phyloP scores from a whole-genome alignment of 1,140 invertebrate genomes.

The Halictus rubicundus region DNA sequence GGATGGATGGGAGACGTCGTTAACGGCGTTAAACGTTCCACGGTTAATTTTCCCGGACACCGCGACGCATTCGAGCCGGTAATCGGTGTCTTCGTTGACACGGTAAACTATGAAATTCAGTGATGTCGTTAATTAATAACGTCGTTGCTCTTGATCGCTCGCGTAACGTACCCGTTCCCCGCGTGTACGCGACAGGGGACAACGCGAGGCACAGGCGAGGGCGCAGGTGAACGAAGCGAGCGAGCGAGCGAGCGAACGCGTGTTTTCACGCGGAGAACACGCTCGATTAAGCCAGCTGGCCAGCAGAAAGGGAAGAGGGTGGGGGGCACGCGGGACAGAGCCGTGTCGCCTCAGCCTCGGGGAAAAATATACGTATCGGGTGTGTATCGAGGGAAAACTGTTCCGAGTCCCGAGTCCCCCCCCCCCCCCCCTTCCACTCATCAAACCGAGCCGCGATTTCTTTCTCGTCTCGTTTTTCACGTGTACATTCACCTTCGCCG shows the following conservation, averaged over 20 bases:
- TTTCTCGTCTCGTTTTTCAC: slow-evolving; percentile 10
- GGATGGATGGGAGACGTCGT: neutral
- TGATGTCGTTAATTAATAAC: slow-evolving; percentile 56
- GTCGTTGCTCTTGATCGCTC: slow-evolving; percentile 22
- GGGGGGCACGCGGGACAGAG: neutral
- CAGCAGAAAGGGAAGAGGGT: slow-evolving; percentile 15
- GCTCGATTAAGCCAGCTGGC: slow-evolving; percentile 28
- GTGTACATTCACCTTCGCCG: neutral
- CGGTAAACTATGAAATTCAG: slow-evolving; percentile 3
- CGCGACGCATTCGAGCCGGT: neutral
- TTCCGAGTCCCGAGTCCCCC: slow-evolving; percentile 36
- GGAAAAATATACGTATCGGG: slow-evolving; percentile 20
- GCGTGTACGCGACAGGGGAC: neutral
- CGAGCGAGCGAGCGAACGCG: slow-evolving; percentile 1
- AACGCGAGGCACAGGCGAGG: no score
- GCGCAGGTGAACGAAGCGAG: no score
- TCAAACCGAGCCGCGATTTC: slow-evolving; percentile 3
- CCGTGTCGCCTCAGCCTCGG: neutral
- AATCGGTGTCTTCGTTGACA: slow-evolving; percentile 1
- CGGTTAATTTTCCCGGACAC: slow-evolving; percentile 6
- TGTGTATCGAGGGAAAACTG: slow-evolving; percentile 26
- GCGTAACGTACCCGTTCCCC: slow-evolving; percentile 2
- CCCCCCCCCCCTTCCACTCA: no score
- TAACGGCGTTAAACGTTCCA: slow-evolving; percentile 4
- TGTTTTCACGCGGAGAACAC: slow-evolving; percentile 3